A percentile compares a stretch with the other conserved stretches of the same genome.
Evolutionary conservation across 1,140 invertebrate species (phyloP).

Genomic region (Lycorma delicatula): DNA sequence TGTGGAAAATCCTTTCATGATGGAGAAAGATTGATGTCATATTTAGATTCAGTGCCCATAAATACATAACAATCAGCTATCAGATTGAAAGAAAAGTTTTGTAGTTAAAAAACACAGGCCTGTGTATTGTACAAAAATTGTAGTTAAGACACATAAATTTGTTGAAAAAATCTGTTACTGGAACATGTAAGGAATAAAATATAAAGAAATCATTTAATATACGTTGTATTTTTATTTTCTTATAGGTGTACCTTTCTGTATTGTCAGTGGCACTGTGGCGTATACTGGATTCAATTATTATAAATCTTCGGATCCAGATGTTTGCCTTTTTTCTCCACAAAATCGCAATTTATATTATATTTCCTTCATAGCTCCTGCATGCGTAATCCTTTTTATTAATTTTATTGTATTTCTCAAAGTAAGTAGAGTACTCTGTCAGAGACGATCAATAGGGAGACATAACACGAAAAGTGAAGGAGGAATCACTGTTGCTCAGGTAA

Average conservation of each 20-base stretch:
- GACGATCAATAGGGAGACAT: constrained; percentile 29
- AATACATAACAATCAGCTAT: no score
- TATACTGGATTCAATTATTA: constrained; percentile 28
- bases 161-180: no score
- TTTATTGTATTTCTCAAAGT: constrained; percentile 43
- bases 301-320: constrained; percentile 23
- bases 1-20: neutral
- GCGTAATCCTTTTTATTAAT: constrained; percentile 42
- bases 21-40: neutral
- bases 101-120: no score
- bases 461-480: constrained; percentile 12
- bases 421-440: constrained; percentile 40
- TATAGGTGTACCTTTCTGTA: constrained; percentile 36
- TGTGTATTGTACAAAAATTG: no score
- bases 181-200: no score
- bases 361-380: constrained; percentile 37
- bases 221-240: no score
- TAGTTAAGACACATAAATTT: no score
- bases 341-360: constrained; percentile 28
- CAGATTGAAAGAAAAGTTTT: no score
- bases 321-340: constrained; percentile 28
- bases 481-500: constrained; percentile 25
- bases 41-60: no score
- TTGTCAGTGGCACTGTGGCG: constrained; percentile 25
- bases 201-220: no score